Evolutionary conservation across 1,140 invertebrate species (phyloP), one percentile per base, ranked within the genome.

Genomic region (Drosophila lacertosa): DNA sequence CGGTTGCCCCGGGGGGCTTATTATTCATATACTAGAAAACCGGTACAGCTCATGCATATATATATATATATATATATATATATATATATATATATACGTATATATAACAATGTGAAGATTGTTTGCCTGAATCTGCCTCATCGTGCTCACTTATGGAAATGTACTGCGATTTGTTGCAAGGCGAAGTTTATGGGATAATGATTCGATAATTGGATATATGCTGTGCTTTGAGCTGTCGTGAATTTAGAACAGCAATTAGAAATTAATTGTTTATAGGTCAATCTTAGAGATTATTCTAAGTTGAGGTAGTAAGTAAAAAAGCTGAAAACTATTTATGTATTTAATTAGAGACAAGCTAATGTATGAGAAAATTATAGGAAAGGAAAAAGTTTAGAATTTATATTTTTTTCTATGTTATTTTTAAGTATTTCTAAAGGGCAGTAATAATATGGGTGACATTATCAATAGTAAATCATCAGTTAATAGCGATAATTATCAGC

Each of bases 11-110:
- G 29, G 18, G 24, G 24, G 33, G 40, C 16, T 68, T 37, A 45
- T 53, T 68, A 44, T 53, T 63, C 18, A 54, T 62, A 35, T 54
- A 54, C 62, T 16, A 37, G 29, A 44, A 58, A 68, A 68, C 58
- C 65, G 32, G 65, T 59, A 33, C n/a, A n/a, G n/a, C n/a, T n/a
- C 16, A 20, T 15, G 26, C 6, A 2, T 40, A 37, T 45, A 9
- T 64, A 13, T 44, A 7, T 39, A 20, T 32, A 16, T 16, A 7
- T 10, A 57, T 57, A 22, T 45, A 32, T 63, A 33, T 32, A 20
- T 15, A 40, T 11, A 2, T 40, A 37, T 45, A 9, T 64, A 13
- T 44, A 7, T 39, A 20, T 32, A 16, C 15, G 10, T 10, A 57
- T 57, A 22, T 45, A 32, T 63, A 53, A 24, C 24, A 53, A 37